phyloP scores from a whole-genome alignment of 2,113 vertebrate genomes.

The Syrrhaptes paradoxus region DNA sequence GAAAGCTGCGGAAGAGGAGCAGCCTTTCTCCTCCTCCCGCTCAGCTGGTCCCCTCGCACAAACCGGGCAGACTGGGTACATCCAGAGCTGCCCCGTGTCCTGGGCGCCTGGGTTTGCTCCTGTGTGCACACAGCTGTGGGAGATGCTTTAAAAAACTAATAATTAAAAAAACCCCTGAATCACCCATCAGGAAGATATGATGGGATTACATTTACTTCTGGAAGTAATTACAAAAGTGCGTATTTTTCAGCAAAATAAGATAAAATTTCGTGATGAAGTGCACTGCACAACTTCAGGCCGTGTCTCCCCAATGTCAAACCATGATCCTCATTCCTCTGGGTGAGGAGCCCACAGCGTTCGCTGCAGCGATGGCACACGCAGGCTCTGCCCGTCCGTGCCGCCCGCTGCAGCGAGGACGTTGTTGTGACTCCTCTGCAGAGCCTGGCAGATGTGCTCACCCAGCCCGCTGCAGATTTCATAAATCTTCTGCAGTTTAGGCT shows the following conservation, averaged over 20 bases:
- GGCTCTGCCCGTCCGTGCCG: not conserved
- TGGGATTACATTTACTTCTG: not conserved
- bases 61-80: fast-evolving
- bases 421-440: not conserved
- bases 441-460: not conserved
- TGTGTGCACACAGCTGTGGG: not conserved
- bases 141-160: not conserved
- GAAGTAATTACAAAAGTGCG: not conserved
- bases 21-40: not conserved
- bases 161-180: not conserved
- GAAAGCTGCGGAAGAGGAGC: not conserved
- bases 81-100: fast-evolving
- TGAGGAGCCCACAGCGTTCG: fast-evolving
- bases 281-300: fast-evolving
- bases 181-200: fast-evolving
- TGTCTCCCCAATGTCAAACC: not conserved
- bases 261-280: too few relatives aligned
- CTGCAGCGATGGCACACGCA: fast-evolving
- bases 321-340: fast-evolving
- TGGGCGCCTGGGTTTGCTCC: not conserved
- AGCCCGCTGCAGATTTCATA: not conserved
- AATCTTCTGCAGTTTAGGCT: not conserved
- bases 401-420: not conserved
- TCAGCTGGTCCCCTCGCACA: not conserved
- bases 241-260: not conserved